Evolutionary conservation across 2,888 invertebrate species (phyloP), one percentile per base, ranked within the genome.

Genomic region (Smittia aterrima): DNA sequence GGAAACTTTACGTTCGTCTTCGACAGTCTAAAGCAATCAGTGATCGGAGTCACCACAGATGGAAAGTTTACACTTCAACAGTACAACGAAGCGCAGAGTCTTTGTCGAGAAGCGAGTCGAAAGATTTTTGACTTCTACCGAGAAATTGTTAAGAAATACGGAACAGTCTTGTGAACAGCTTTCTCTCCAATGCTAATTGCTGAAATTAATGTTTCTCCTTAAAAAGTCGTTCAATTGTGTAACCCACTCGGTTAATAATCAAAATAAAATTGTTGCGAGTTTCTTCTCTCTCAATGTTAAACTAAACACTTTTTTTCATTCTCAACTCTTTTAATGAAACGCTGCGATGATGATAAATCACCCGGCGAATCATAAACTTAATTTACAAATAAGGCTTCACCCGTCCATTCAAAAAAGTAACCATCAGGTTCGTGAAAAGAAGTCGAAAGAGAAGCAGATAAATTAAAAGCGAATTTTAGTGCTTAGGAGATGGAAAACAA

Each of bases 1-100:
- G 90, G 92, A 0, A 83, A 84, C 70, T 88, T 93, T 80, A 89
- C 88, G 66, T 91, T 90, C 79, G 91, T 90, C 1, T 94, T 93
- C 78, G 92, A 93, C 77, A 90, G 87, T 78, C 79, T 84, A 9
- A 83, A 86, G 22, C 85, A 84, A 68, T 84, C 86, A 76, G 79
- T 90, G 22, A 79, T 90, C 74, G 82, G 88, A 78, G 89, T 89
- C 38, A 87, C 90, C 79, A 90, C 92, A 0, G 87, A 87, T 47
- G 94, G 94, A 18, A 85, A 82, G 40, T 92, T 90, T 80, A 87
- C 86, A 75, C 85, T 88, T 76, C 85, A 84, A 1, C 87, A 92
- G 70, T 91, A 90, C 79, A 85, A 87, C 76, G 87, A 89, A 77
- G 88, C 90, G 0, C 79, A 92, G 77, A 84, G 85, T 74, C 84